These are phyloP conservation scores for Amblyopsis hoosieri DNA, from an alignment of 2,797 vertebrate species.

Conservation along the genomic window DNA sequence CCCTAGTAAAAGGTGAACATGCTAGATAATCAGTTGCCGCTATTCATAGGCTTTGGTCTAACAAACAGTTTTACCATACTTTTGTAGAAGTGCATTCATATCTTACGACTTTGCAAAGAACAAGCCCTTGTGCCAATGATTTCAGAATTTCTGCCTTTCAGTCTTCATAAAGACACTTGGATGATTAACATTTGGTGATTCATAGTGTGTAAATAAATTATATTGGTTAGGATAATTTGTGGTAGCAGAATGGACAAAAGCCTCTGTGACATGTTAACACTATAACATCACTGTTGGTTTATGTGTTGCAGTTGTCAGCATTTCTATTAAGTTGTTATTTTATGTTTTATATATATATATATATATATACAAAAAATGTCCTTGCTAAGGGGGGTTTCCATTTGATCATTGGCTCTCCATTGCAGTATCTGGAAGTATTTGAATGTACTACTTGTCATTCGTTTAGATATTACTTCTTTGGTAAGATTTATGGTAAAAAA, in stretches of 20 bases:
- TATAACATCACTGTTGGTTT: slow-evolving; percentile 38
- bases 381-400: slow-evolving; percentile 7
- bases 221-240: slow-evolving; percentile 38
- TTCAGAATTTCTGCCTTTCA: slow-evolving; percentile 27
- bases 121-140: slow-evolving; percentile 72
- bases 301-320: slow-evolving; percentile 33
- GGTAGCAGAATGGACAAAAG: slow-evolving; percentile 13
- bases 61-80: slow-evolving; percentile 60
- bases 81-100: slow-evolving; percentile 70
- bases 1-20: slow-evolving; percentile 23
- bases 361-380: slow-evolving; percentile 4
- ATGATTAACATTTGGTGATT: slow-evolving; percentile 33
- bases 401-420: slow-evolving; percentile 38
- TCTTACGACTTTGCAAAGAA: slow-evolving; percentile 71
- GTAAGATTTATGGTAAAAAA: slow-evolving; percentile 42
- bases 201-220: slow-evolving; percentile 33
- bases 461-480: slow-evolving; percentile 37
- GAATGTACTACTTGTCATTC: slow-evolving; percentile 29
- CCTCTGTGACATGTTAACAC: slow-evolving; percentile 14
- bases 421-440: slow-evolving; percentile 33
- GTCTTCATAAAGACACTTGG: slow-evolving; percentile 31
- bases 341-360: too few relatives aligned
- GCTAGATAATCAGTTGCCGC: slow-evolving; percentile 23
- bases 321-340: slow-evolving; percentile 36
- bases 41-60: slow-evolving; percentile 50